Percentiles rank a stretch among this genome's conserved stretches.
These are phyloP conservation scores for Cremastinae sp. DNA, from an alignment of 2,888 invertebrate species.

Conservation along the genomic window DNA sequence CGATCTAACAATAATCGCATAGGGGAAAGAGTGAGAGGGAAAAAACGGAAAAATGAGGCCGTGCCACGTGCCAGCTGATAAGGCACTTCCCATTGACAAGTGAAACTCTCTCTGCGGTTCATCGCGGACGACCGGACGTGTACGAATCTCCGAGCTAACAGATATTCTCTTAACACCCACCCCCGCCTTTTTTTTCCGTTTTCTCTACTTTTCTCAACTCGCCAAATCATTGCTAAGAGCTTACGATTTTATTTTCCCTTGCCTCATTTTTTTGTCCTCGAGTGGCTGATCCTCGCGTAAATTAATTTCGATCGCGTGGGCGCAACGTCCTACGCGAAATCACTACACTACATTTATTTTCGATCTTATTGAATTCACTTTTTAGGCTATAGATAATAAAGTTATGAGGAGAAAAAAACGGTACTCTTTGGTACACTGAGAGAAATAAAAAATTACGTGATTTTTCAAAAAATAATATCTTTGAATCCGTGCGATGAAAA, in stretches of 20 bases:
- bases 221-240: constrained; percentile 13
- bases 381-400: too few species aligned
- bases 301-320: constrained; percentile 11
- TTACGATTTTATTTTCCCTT: too few species aligned
- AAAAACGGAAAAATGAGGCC: constrained; percentile 64
- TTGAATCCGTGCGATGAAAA: too few species aligned
- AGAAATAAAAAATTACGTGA: too few species aligned
- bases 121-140: constrained; percentile 72
- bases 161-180: constrained; percentile 68
- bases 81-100: constrained; percentile 79
- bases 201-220: constrained; percentile 32
- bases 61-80: constrained; percentile 73
- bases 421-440: too few species aligned
- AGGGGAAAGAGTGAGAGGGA: constrained; percentile 32
- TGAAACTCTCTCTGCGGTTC: constrained; percentile 61
- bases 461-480: too few species aligned
- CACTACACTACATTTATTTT: constrained; percentile 9
- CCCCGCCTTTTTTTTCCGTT: constrained; percentile 10
- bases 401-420: too few species aligned
- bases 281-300: not conserved
- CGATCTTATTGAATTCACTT: not conserved
- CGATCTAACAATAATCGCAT: constrained; percentile 4
- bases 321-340: not conserved
- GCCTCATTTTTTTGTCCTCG: not conserved
- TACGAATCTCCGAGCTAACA: constrained; percentile 70